phyloP scores from a whole-genome alignment of 2,888 invertebrate species.

The Apamea crenata region DNA sequence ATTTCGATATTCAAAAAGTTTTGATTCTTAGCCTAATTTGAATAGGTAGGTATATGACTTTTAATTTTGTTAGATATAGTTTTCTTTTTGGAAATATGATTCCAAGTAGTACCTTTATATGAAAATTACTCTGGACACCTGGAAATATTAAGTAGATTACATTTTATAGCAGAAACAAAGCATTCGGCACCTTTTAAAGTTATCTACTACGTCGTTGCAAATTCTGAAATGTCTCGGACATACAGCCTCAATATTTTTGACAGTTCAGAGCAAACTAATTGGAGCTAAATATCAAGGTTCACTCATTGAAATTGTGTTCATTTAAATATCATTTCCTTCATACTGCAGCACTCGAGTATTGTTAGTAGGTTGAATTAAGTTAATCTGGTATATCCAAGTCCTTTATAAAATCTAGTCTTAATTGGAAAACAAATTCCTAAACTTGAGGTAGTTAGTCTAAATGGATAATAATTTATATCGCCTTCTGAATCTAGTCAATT shows the following conservation, averaged over 20 bases:
- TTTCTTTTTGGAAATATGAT: not conserved
- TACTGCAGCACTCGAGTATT: conserved; percentile 20
- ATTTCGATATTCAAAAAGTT: too few relatives aligned
- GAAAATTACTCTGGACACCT: conserved; percentile 1
- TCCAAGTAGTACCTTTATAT: not conserved
- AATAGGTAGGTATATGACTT: not conserved
- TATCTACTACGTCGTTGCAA: conserved; percentile 29
- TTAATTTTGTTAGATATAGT: not conserved
- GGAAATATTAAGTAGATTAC: not conserved
- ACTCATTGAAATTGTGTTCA: conserved; percentile 61
- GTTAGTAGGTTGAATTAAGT: conserved; percentile 24
- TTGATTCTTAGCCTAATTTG: not conserved
- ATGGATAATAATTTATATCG: conserved; percentile 32
- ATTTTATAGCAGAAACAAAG: conserved; percentile 27
- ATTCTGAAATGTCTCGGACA: conserved; percentile 64
- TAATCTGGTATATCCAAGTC: not conserved
- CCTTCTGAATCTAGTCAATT: conserved; percentile 8
- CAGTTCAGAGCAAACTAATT: conserved; percentile 66
- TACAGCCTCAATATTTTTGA: conserved; percentile 66
- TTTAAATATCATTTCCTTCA: conserved; percentile 66
- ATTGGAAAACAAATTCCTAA: conserved; percentile 28
- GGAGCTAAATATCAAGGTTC: conserved; percentile 74
- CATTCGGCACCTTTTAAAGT: conserved; percentile 20
- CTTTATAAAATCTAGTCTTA: conserved; percentile 10
- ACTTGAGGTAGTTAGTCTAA: conserved; percentile 10